These are phyloP conservation scores for Sternotherus odoratus DNA, from an alignment of 2,797 vertebrate genomes.

Conservation along the genomic window DNA sequence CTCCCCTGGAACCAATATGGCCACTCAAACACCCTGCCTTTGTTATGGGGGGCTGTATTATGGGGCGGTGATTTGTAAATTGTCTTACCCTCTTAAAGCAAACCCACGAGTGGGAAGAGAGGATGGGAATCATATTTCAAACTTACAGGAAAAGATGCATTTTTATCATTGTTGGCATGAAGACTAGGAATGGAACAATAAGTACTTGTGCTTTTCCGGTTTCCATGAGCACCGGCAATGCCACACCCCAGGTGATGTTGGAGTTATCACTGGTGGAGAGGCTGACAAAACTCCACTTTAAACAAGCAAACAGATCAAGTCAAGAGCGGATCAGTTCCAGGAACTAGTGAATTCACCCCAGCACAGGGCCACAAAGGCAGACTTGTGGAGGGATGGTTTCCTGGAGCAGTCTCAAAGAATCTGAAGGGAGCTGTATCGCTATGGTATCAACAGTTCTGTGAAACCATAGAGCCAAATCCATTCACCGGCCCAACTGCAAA, in stretches of 20 bases:
- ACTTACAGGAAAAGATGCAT: not conserved
- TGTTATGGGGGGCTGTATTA: not conserved
- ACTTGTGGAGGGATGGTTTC: not conserved
- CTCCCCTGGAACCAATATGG: not conserved
- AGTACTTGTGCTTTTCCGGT: not conserved
- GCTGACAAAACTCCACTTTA: too few relatives aligned
- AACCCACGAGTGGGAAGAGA: too few relatives aligned
- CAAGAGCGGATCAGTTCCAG: too few relatives aligned
- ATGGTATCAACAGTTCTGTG: too few relatives aligned
- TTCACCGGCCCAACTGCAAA: too few relatives aligned
- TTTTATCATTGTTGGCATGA: not conserved
- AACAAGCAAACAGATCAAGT: too few relatives aligned
- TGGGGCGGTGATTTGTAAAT: not conserved
- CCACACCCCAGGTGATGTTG: not conserved
- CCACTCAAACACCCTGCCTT: not conserved
- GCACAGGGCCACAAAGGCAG: not conserved
- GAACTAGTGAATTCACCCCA: not conserved
- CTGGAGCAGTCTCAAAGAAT: rapidly evolving
- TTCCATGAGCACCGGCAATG: not conserved
- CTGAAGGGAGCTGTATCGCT: not conserved
- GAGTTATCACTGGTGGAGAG: not conserved
- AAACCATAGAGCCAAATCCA: too few relatives aligned
- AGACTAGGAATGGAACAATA: not conserved
- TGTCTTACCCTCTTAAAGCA: too few relatives aligned
- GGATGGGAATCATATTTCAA: not conserved